phyloP scores from a whole-genome alignment of 2,113 vertebrate genomes.

The Clarias magur region DNA sequence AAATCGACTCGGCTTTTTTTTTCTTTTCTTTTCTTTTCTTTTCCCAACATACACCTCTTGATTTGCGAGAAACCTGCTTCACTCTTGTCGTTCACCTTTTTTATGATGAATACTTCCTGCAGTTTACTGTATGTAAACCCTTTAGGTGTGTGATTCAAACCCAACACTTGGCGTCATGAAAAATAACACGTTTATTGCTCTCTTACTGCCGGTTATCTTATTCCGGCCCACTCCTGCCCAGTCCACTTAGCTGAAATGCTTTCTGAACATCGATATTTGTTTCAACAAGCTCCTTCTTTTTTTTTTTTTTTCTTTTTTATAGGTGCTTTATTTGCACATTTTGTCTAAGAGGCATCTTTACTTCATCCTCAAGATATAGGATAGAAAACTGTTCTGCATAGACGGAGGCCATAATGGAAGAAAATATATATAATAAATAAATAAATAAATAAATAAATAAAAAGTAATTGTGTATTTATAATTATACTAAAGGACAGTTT shows the following conservation, averaged over 20 bases:
- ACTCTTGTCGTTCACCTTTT: neutral
- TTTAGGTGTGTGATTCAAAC: conserved; percentile 9
- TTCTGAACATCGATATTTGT: conserved; percentile 6
- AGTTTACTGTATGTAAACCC: neutral
- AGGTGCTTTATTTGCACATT: conserved; percentile 30
- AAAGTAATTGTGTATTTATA: neutral
- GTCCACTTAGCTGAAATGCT: neutral
- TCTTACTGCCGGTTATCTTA: conserved; percentile 36
- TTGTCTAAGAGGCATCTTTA: conserved; percentile 40
- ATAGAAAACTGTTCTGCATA: neutral
- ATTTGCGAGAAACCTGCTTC: neutral
- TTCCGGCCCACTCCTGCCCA: conserved; percentile 3
- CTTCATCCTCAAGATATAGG: neutral
- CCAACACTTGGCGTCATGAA: neutral
- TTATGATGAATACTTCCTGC: neutral
- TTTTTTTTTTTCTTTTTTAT: neutral
- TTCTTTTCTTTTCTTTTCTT: too few species aligned
- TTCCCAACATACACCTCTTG: neutral
- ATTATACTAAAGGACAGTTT: neutral
- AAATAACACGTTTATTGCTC: neutral
- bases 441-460: neutral
- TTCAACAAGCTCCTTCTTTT: neutral
- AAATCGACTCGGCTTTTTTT: neutral
- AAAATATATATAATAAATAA: neutral
- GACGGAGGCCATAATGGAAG: neutral